Evolutionary conservation across 2,888 invertebrate genomes (phyloP), one percentile per base, ranked within the genome.

Genomic region (Pseudococcus jackbeardsleyi): DNA sequence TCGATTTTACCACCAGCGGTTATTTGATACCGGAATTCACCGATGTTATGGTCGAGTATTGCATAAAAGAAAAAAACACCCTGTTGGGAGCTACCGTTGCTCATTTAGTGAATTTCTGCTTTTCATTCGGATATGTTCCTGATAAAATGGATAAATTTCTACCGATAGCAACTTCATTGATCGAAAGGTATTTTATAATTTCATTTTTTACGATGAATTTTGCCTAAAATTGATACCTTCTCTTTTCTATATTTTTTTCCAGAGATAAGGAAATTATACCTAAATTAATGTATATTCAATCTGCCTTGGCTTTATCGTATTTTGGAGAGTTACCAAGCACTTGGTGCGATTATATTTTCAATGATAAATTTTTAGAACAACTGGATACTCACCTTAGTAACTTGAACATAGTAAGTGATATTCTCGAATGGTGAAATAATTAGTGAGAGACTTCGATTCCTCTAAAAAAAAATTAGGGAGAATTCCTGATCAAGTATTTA

Each of bases 201-300:
- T n/a, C n/a, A n/a, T n/a, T n/a, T n/a, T n/a, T n/a, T n/a, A 50
- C 50, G 50, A 59, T 50, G 11, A 39, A 33, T n/a, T n/a, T n/a
- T n/a, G n/a, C 39, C 19, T 39, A n/a, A 46, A 64, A 26, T 39
- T n/a, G n/a, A n/a, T n/a, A n/a, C n/a, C n/a, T n/a, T n/a, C 79
- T 88, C 19, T 8, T 33, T 42, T 77, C 19, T 84, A 84, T 6
- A 54, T 89, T 89, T 88, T 86, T 89, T 91, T 92, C 64, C 90
- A 94, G 94, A 89, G 93, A 94, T 90, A 93, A 93, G 90, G 92
- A 93, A 87, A 91, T 92, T 84, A 91, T 94, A 91, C 93, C 92
- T 85, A 93, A 93, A 5, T 90, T 94, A 42, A 91, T 92, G 0
- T 91, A 94, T 85, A 91, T 94, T 11, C 93, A 94, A 90, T 91